Conservation (phyloP, 2,888 invertebrate genomes). For the Pyrrhia umbra region DNA sequence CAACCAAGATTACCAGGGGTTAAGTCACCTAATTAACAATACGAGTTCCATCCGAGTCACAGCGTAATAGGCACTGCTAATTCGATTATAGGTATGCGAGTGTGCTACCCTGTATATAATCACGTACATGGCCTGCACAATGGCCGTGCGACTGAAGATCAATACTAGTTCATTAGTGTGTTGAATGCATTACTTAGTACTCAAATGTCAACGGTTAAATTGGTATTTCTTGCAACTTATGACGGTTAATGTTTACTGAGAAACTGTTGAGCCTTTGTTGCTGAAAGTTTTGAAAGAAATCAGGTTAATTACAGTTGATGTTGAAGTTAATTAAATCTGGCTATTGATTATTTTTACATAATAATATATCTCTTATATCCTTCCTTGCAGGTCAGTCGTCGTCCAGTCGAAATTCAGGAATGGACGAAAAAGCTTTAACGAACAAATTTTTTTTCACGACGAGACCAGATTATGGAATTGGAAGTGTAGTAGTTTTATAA, state of each 20-base stretch:
- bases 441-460: no score
- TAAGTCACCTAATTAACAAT: conserved; percentile 70
- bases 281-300: conserved; percentile 38
- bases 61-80: conserved; percentile 64
- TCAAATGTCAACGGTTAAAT: conserved; percentile 56
- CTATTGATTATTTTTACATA: not conserved
- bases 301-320: conserved; percentile 3
- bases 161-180: conserved; percentile 66
- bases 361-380: no score
- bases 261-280: conserved; percentile 27
- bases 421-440: no score
- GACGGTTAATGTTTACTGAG: conserved; percentile 44
- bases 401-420: no score
- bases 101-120: conserved; percentile 48
- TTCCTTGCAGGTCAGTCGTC: no score
- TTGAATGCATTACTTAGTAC: conserved; percentile 53
- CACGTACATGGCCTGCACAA: conserved; percentile 54
- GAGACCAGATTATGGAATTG: no score
- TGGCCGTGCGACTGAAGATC: conserved; percentile 63
- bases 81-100: conserved; percentile 69
- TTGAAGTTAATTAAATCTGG: not conserved
- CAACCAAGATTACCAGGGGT: conserved; percentile 47
- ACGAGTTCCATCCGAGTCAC: conserved; percentile 59
- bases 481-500: no score
- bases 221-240: conserved; percentile 47